Evolutionary conservation across 64 coral and sea anemone genomes (phyloP), one percentile per base, ranked within the genome.

Genomic region (Acropora yongei): DNA sequence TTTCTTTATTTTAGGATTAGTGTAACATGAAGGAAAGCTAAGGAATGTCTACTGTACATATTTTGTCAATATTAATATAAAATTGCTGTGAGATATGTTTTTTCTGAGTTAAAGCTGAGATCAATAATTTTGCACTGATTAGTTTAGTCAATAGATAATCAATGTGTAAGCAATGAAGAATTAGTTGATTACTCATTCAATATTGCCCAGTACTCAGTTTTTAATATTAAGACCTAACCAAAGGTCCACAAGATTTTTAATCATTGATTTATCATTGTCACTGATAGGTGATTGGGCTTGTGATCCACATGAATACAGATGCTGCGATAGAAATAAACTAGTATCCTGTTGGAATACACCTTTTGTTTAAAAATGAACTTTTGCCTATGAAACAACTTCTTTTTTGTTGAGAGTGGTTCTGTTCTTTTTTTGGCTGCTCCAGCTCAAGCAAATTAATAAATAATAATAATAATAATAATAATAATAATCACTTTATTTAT

Each of bases 281-380:
- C 71, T 74, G 71, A 74, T 74, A 19, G 40, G 71, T 74, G 71
- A 74, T 74, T 74, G 71, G 1, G 40, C 71, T 74, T 74, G 71
- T 74, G 71, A 74, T 74, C 71, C 71, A 74, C 71, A 74, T 74
- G n/a, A 74, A 74, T 67, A 67, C 63, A 67, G 63, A 67, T 67
- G 17, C 63, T 67, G 63, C 63, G 41, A 73, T 20, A 73, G 69
- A 73, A 73, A 73, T 20, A 73, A 73, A 41, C 6, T 73, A 39
- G 20, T 41, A 73, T 73, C 18, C n/a, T 30, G 20, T 73, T 8
- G 39, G 51, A 55, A 55, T 55, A 55, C 50, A 55, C 50, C 50
- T 55, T 55, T 55, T 55, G 50, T 55, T 55, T n/a, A n/a, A 55
- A 67, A 67, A 73, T 73, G 69, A 39, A 73, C 69, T 73, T 73